Conservation (phyloP, 2,888 invertebrate species). For the Petrolisthes cinctipes region DNA sequence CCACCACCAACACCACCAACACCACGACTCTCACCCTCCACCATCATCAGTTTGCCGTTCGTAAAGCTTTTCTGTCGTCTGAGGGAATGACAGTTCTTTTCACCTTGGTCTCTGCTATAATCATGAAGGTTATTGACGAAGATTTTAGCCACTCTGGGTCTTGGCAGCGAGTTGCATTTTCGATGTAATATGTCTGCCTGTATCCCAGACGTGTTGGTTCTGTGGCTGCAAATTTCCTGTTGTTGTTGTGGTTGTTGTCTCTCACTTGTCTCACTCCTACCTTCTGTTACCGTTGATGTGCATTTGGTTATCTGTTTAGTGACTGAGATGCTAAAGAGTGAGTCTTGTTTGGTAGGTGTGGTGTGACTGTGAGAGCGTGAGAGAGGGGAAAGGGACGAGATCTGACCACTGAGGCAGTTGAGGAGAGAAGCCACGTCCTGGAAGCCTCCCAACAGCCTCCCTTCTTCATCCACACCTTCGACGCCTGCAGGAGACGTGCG, state of each 20-base stretch:
- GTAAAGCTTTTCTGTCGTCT: neutral
- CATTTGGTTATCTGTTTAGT: neutral
- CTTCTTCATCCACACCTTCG: conserved; percentile 22
- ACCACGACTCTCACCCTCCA: neutral
- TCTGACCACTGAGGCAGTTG: conserved; percentile 53
- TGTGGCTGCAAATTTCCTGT: neutral
- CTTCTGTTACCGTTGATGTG: neutral
- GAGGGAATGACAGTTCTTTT: conserved; percentile 19
- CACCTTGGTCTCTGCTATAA: neutral
- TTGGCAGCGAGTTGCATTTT: conserved; percentile 41
- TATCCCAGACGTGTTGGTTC: neutral
- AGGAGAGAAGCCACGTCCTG: conserved; percentile 60
- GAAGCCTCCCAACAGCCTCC: conserved; percentile 51
- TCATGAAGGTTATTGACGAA: conserved; percentile 45
- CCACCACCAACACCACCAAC: no score
- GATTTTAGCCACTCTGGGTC: conserved; percentile 35
- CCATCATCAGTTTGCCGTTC: neutral
- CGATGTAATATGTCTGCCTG: conserved; percentile 16
- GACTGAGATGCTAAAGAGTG: neutral
- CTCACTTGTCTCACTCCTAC: neutral
- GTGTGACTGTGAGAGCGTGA: neutral
- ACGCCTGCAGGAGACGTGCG: conserved; percentile 2
- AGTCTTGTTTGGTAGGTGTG: neutral
- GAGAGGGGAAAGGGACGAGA: conserved; percentile 16
- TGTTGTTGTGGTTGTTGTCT: neutral